Base-by-base conservation (phyloP, 2,797 vertebrate genomes). In the Parauchenoglanis punctatus region DNA sequence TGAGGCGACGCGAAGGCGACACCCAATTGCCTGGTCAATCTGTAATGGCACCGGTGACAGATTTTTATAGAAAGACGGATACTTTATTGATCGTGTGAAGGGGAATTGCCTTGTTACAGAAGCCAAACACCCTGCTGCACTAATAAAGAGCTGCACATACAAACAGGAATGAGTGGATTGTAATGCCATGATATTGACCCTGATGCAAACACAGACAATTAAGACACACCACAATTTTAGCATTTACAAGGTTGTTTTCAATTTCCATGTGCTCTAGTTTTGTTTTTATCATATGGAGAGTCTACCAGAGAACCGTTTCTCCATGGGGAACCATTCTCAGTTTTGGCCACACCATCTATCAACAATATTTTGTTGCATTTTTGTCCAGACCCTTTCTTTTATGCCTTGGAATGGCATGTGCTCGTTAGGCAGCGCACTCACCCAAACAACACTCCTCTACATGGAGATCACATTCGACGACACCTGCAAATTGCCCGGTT, bases 401-500 rank as follows among this genome's bases (percentile, higher is more conserved):
- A 63, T n/a, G 3, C 40, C 25, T 12, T 7, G n/a, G 28, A 52
- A 28, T 13, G 18, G n/a, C n/a, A 23, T 54, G 63, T 3, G 17
- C 18, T 83, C 46, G 2, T 81, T 81, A 63, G 80, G 25, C 58
- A 46, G 80, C 13, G 3, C 59, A n/a, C 12, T 46, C 80, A 81
- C 35, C 40, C 80, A 46, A 91, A 90, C 87, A 91, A 70, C 59
- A 82, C 85, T 87, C 72, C 6, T 15, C 56, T 88, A 89, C 87
- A 88, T 89, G 91, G 87, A 91, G 92, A 92, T 92, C 90, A 84
- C 82, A 88, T 85, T 77, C 49, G 17, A 54, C 7, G 2, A 28
- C 49, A 63, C 80, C 40, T 63, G 35, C 35, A 81, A 46, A 61
- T 63, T 44, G 58, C 58, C 58, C 1, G 15, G 18, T 63, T 17